A percentile compares a stretch with the other conserved stretches of the same genome.
Conservation (phyloP, 2,797 vertebrate genomes). For the Morelia viridis region DNA sequence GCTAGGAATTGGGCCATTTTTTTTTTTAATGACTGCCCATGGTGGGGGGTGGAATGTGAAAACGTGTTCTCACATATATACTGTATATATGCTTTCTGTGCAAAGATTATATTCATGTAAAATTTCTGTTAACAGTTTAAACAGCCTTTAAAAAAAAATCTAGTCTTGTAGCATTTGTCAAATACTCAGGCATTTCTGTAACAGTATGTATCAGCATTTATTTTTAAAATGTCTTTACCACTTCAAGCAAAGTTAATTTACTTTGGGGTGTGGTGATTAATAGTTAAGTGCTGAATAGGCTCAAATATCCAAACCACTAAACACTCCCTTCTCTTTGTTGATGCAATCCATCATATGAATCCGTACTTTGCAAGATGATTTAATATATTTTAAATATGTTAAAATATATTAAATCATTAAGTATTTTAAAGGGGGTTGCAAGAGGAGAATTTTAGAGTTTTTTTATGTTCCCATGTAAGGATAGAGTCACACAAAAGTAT, state of each 20-base stretch:
- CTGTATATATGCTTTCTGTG: background rate
- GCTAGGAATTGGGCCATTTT: background rate
- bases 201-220: background rate
- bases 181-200: background rate
- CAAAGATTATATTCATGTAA: background rate
- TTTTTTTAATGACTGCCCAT: background rate
- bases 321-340: background rate
- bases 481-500: background rate
- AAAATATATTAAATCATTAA: too few species aligned
- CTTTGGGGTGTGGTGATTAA: constrained; percentile 21
- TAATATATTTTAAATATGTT: background rate
- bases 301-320: background rate
- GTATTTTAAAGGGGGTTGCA: background rate
- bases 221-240: background rate
- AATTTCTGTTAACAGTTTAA: background rate
- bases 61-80: background rate
- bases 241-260: constrained; percentile 24
- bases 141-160: background rate
- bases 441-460: background rate
- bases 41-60: background rate
- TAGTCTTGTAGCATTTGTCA: background rate
- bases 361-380: background rate
- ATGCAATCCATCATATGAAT: background rate
- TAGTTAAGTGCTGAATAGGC: constrained; percentile 4
- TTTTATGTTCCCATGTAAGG: accelerated